Conservation (phyloP, 1,140 invertebrate species). For the Caenorhabditis remanei region DNA sequence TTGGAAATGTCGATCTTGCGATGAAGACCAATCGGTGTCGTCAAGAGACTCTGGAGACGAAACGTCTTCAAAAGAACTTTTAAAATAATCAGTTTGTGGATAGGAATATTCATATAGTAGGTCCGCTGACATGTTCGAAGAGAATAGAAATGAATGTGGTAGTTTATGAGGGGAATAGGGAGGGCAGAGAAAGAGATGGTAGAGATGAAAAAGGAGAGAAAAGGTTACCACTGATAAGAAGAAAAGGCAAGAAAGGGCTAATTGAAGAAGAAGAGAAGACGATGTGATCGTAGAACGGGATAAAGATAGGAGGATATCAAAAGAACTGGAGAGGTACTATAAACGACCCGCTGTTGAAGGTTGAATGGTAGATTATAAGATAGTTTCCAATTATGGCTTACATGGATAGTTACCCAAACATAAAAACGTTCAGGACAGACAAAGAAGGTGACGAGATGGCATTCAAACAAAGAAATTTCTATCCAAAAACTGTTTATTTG, state of each 20-base stretch:
- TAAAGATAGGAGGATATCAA: neutral
- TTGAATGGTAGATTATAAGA: neutral
- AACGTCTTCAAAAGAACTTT: slow-evolving; percentile 21
- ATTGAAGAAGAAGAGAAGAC: slow-evolving; percentile 10
- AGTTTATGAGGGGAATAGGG: too few species aligned
- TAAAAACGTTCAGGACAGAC: too few species aligned
- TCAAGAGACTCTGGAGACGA: slow-evolving; percentile 16
- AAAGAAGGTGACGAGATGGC: too few species aligned
- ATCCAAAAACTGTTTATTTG: too few species aligned
- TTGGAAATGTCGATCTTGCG: neutral
- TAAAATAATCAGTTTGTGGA: slow-evolving; percentile 15
- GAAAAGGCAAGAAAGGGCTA: slow-evolving; percentile 21
- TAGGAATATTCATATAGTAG: slow-evolving; percentile 38
- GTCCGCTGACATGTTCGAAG: slow-evolving; percentile 1
- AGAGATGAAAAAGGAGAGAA: slow-evolving; percentile 12
- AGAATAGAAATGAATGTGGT: neutral
- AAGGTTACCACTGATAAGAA: slow-evolving; percentile 40
- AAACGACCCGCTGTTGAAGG: neutral
- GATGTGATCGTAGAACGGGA: neutral
- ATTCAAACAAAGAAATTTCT: too few species aligned
- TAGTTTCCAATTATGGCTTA: too few species aligned
- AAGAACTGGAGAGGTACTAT: neutral
- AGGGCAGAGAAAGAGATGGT: neutral
- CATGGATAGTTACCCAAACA: too few species aligned
- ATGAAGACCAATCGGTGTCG: neutral